These are phyloP conservation scores for Arvicola amphibius DNA, from an alignment of 2,797 vertebrate genomes.

Conservation along the genomic window DNA sequence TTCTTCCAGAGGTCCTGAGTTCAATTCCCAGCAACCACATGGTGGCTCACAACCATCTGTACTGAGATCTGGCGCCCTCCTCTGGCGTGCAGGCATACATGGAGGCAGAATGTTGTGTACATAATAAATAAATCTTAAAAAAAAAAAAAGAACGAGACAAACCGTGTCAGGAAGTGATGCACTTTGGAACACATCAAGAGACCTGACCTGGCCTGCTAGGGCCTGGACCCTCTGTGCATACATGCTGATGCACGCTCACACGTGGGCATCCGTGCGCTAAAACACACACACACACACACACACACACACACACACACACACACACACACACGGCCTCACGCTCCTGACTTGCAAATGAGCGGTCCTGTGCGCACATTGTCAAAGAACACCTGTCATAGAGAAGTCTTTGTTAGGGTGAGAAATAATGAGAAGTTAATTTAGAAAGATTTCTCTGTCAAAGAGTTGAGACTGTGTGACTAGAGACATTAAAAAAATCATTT, in stretches of 20 bases:
- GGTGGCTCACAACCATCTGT: no score
- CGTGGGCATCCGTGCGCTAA: background rate
- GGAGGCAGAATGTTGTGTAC: no score
- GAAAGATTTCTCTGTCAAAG: constrained; percentile 56
- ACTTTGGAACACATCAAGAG: fast-evolving
- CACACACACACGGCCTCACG: background rate
- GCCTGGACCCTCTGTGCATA: background rate
- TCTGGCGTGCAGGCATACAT: no score
- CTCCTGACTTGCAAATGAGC: constrained; percentile 34
- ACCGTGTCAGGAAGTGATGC: background rate
- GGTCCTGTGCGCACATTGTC: background rate
- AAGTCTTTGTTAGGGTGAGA: constrained; percentile 63
- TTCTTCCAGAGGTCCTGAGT: no score
- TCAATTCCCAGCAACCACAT: no score
- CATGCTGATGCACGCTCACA: background rate
- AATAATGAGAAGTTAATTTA: constrained; percentile 67
- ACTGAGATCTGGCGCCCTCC: no score
- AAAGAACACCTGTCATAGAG: constrained; percentile 40
- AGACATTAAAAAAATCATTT: constrained; percentile 35
- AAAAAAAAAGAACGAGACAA: constrained; percentile 28
- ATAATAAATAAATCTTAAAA: no score
- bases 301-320: no score
- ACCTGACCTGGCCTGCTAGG: background rate
- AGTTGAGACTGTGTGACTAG: constrained; percentile 39
- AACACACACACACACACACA: no score